Percentiles rank a stretch among this genome's conserved stretches.
Evolutionary conservation across 2,113 vertebrate genomes (phyloP).

Genomic region (Otolemur garnettii): DNA sequence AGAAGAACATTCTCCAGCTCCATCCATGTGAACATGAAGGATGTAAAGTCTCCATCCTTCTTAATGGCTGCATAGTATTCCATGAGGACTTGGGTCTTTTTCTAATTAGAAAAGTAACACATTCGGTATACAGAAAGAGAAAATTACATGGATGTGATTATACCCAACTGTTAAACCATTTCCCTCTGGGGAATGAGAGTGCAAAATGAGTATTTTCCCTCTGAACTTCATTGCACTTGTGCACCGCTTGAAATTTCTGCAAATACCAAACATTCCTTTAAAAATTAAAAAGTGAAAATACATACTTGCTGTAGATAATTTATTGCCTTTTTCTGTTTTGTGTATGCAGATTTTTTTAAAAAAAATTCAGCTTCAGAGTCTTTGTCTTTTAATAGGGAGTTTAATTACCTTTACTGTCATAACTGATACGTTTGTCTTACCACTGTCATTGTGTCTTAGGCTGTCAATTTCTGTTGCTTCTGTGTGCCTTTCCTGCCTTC

Average conservation of each 20-base stretch:
- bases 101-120: conserved; percentile 15
- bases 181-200: not conserved
- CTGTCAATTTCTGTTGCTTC: not conserved
- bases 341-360: not conserved
- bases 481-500: not conserved
- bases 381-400: conserved; percentile 26
- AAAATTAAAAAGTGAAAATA: not conserved
- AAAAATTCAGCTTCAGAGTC: not conserved
- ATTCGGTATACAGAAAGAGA: not conserved
- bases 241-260: conserved; percentile 8
- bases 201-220: not conserved
- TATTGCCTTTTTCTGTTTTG: not conserved
- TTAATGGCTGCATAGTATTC: too few species aligned
- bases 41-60: too few species aligned
- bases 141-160: not conserved
- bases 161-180: not conserved
- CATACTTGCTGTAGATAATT: not conserved
- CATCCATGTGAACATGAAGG: too few species aligned
- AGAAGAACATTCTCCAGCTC: too few species aligned
- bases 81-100: not conserved
- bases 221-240: not conserved
- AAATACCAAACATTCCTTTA: not conserved
- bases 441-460: conserved; percentile 39
- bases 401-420: conserved; percentile 62
- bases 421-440: conserved; percentile 37